Base-by-base conservation (phyloP, 1,140 invertebrate genomes). In the Lerema accius region DNA sequence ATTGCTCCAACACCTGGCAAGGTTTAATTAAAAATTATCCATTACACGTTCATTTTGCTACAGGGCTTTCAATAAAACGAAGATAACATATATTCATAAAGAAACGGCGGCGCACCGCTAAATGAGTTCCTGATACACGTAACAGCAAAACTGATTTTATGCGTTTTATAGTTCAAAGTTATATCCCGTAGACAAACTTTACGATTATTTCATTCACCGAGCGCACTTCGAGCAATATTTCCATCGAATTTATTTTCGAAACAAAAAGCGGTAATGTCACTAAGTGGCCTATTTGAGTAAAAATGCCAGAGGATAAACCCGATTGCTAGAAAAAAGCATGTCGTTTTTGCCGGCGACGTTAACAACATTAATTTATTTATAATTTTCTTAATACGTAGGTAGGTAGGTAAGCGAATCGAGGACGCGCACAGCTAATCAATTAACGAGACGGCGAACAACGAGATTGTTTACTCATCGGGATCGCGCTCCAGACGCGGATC, bases 1-100 rank as follows among this genome's bases (percentile, higher is more conserved):
- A 85, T 80, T 74, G 49, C 77, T 35, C 32, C 62, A 68, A 77
- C 80, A 85, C 81, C 77, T 83, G 80, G 74, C 73, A 48, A 63
- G 58, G 67, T 81, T 86, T 73, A 84, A 88, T 84, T 79, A 82
- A 83, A 78, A 80, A 80, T 71, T 71, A 76, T 71, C 71, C 50
- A 42, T 78, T 84, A 81, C 81, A 83, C 56, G 69, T 71, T 63
- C 67, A 43, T 63, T 69, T 73, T 65, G 53, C 69, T 55, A 67
- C 63, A 53, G 64, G 40, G 39, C 70, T 71, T 74, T 77, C 75
- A 79, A 80, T 82, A 73, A 78, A 78, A 76, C 68, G 62, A 69
- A 72, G 63, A 84, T 78, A 84, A 76, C 73, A 63, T 68, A 70
- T 70, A 69, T 69, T 72, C 73, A 69, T 71, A 59, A 67, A 67